Evolutionary conservation across 2,888 invertebrate genomes (phyloP).

Genomic region (Gerris lacustris): DNA sequence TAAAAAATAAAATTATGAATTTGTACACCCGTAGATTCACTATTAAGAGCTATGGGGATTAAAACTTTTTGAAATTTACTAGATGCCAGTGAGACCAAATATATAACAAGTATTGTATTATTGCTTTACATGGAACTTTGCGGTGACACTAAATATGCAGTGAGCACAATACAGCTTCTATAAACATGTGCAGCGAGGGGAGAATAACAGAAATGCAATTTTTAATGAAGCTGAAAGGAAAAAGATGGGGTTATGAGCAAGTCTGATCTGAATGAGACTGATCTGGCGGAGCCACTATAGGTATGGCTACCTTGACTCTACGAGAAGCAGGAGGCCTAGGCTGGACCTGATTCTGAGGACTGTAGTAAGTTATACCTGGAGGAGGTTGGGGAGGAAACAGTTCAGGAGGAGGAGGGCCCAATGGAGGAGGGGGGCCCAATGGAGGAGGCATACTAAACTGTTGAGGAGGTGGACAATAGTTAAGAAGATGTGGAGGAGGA

Average conservation of each 20-base stretch:
- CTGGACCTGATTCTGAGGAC: slow-evolving; percentile 31
- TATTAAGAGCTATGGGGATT: too few relatives aligned
- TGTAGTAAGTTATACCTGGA: slow-evolving; percentile 33
- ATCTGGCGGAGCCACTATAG: slow-evolving; percentile 33
- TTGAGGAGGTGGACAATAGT: slow-evolving; percentile 18
- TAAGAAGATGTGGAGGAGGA: slow-evolving; percentile 15
- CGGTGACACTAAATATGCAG: too few relatives aligned
- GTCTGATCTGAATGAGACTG: neutral
- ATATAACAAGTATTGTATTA: too few relatives aligned
- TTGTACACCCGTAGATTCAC: too few relatives aligned
- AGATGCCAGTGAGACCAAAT: too few relatives aligned
- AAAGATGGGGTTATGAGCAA: neutral
- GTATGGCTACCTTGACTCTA: slow-evolving; percentile 34
- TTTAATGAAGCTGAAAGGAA: too few relatives aligned
- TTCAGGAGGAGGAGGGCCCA: slow-evolving; percentile 15
- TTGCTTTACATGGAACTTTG: too few relatives aligned
- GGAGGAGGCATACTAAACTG: slow-evolving; percentile 15
- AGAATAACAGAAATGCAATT: too few relatives aligned
- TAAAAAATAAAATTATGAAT: too few relatives aligned
- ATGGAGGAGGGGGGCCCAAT: slow-evolving; percentile 19
- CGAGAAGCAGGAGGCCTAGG: slow-evolving; percentile 30
- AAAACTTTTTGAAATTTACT: too few relatives aligned
- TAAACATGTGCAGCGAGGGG: too few relatives aligned
- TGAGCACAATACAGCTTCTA: too few relatives aligned
- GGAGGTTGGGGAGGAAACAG: slow-evolving; percentile 17